Evolutionary conservation across 2,888 invertebrate genomes (phyloP).

Genomic region (Macrosiphum euphorbiae): DNA sequence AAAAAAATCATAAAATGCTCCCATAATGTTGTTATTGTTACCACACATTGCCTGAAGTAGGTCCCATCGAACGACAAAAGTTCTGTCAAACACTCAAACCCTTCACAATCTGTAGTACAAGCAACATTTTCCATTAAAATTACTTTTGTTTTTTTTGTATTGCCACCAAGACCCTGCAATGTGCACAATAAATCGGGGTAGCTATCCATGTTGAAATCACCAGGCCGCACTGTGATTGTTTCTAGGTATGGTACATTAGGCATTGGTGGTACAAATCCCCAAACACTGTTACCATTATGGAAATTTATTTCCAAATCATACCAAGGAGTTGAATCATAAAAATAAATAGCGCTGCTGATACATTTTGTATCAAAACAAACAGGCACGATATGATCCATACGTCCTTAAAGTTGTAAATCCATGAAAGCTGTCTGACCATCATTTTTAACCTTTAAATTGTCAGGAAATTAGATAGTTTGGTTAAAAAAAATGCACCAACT

Average conservation of each 20-base stretch:
- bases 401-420: conserved; percentile 88
- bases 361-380: conserved; percentile 82
- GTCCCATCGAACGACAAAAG: conserved; percentile 84
- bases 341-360: conserved; percentile 79
- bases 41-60: conserved; percentile 76
- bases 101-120: conserved; percentile 77
- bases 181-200: conserved; percentile 89
- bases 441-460: conserved; percentile 67
- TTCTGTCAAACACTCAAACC: conserved; percentile 80
- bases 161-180: conserved; percentile 67
- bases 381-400: conserved; percentile 86
- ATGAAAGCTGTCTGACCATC: conserved; percentile 89
- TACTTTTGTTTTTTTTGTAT: conserved; percentile 64
- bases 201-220: conserved; percentile 96
- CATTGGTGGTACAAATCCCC: conserved; percentile 70
- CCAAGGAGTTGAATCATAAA: conserved; percentile 78
- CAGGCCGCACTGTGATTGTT: conserved; percentile 85
- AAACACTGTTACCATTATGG: conserved; percentile 69
- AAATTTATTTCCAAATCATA: conserved; percentile 71
- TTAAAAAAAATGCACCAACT: conserved; percentile 72
- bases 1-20: conserved; percentile 92
- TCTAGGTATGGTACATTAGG: conserved; percentile 74
- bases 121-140: conserved; percentile 82
- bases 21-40: conserved; percentile 83
- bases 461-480: conserved; percentile 50